These are phyloP conservation scores for Blastobasis adustella DNA, from an alignment of 2,888 invertebrate species.

Conservation along the genomic window DNA sequence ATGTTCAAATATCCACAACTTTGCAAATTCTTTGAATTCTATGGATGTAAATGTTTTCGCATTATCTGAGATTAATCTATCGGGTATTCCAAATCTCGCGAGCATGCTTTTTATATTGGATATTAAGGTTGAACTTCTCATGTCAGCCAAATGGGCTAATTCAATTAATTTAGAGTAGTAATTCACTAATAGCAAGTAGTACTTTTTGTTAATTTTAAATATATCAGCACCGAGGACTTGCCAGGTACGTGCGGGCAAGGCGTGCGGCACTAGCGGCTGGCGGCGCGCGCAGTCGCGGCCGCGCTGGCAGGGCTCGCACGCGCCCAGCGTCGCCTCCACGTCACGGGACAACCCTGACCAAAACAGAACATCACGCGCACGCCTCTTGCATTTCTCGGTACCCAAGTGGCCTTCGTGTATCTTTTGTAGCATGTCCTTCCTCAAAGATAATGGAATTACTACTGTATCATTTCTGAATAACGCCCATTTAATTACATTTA, in stretches of 20 bases:
- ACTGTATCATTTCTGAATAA: slow-evolving; percentile 8
- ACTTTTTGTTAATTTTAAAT: slow-evolving; percentile 5
- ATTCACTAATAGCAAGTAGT: slow-evolving; percentile 12
- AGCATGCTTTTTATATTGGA: slow-evolving; percentile 9
- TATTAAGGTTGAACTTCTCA: slow-evolving; percentile 3
- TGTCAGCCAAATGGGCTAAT: background rate
- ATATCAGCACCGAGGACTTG: slow-evolving; percentile 12
- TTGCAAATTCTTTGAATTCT: slow-evolving; percentile 3
- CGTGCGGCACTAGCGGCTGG: slow-evolving; percentile 3
- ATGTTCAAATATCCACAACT: slow-evolving; percentile 3
- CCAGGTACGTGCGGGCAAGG: slow-evolving; percentile 6
- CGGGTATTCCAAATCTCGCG: slow-evolving; percentile 11
- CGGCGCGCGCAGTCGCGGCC: slow-evolving; percentile 1
- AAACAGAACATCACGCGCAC: slow-evolving; percentile 7
- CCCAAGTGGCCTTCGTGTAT: slow-evolving; percentile 10
- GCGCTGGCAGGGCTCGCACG: slow-evolving; percentile 12
- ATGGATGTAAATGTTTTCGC: slow-evolving; percentile 1
- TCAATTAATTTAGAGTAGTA: slow-evolving; percentile 10
- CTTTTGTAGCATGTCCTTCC: slow-evolving; percentile 1
- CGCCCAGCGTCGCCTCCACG: slow-evolving; percentile 11
- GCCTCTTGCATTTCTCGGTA: slow-evolving; percentile 7
- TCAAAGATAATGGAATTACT: slow-evolving; percentile 5
- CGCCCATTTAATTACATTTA: slow-evolving; percentile 9
- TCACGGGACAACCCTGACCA: slow-evolving; percentile 13
- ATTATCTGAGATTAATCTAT: background rate